These are phyloP conservation scores for Hedychridium roseum DNA, from an alignment of 2,888 invertebrate species.

Conservation along the genomic window DNA sequence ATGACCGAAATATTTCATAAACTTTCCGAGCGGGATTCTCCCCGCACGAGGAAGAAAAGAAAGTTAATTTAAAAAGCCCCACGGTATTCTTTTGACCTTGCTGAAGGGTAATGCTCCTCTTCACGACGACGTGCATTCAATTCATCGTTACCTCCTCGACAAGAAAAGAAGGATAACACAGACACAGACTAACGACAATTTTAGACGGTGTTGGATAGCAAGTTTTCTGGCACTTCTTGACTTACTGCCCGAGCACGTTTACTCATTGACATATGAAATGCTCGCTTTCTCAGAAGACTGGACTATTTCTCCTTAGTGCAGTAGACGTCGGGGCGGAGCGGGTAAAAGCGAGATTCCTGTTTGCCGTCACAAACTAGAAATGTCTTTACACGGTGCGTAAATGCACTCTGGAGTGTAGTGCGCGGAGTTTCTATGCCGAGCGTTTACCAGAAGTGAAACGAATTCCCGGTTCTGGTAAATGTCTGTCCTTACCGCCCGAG, in stretches of 20 bases:
- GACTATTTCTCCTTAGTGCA: too few species aligned
- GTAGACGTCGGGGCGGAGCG: too few species aligned
- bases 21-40: constrained; percentile 13
- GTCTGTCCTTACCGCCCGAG: constrained; percentile 9
- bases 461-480: constrained; percentile 19
- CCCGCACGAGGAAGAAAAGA: constrained; percentile 8
- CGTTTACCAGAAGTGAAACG: constrained; percentile 8
- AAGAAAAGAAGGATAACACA: neutral
- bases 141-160: neutral
- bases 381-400: too few species aligned
- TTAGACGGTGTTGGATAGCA: too few species aligned
- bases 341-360: too few species aligned
- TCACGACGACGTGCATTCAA: neutral
- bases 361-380: too few species aligned
- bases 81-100: constrained; percentile 4
- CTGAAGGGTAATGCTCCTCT: neutral
- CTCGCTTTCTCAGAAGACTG: too few species aligned
- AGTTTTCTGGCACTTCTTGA: too few species aligned
- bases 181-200: neutral
- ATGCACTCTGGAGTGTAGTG: too few species aligned
- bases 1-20: constrained; percentile 27
- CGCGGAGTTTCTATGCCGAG: neutral
- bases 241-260: too few species aligned
- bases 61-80: constrained; percentile 19
- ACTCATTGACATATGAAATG: too few species aligned